Percentiles rank a stretch among this genome's conserved stretches.
phyloP scores from a whole-genome alignment of 2,888 invertebrate genomes.

The Stegana nigrithorax region DNA sequence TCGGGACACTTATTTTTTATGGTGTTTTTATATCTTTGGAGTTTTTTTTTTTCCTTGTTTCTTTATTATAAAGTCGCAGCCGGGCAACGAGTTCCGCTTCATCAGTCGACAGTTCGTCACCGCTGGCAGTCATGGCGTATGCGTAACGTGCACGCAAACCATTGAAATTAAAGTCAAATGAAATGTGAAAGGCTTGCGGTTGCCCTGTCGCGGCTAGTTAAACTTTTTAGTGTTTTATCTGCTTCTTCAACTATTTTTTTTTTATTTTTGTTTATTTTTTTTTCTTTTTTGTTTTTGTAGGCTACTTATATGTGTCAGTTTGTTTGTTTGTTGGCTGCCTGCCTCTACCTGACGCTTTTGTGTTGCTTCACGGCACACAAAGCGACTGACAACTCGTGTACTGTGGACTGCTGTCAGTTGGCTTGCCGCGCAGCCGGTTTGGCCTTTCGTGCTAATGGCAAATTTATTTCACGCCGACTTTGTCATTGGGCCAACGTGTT shows the following conservation, averaged over 20 bases:
- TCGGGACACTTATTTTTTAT: too few relatives aligned
- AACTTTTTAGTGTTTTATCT: too few relatives aligned
- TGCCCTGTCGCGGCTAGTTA: neutral
- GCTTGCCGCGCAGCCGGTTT: neutral
- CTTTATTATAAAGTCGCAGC: too few relatives aligned
- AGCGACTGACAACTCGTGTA: slow-evolving; percentile 49
- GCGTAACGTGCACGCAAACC: neutral
- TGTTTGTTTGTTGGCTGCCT: neutral
- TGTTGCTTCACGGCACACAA: slow-evolving; percentile 35
- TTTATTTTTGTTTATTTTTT: too few relatives aligned
- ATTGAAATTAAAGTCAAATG: neutral
- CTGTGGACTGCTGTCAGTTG: neutral
- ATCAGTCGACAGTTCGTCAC: neutral
- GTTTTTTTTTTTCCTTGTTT: neutral
- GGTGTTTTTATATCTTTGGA: neutral
- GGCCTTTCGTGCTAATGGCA: slow-evolving; percentile 46
- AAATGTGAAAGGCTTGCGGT: neutral
- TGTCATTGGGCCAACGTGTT: neutral
- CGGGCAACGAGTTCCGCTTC: too few relatives aligned
- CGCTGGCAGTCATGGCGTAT: neutral
- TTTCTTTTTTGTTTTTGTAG: too few relatives aligned
- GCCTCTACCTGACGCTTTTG: neutral
- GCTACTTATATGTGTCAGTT: neutral
- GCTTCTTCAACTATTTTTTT: too few relatives aligned
- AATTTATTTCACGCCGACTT: slow-evolving; percentile 33